Base-by-base conservation (phyloP, 1,140 invertebrate genomes). In the Pollicipes pollicipes region DNA sequence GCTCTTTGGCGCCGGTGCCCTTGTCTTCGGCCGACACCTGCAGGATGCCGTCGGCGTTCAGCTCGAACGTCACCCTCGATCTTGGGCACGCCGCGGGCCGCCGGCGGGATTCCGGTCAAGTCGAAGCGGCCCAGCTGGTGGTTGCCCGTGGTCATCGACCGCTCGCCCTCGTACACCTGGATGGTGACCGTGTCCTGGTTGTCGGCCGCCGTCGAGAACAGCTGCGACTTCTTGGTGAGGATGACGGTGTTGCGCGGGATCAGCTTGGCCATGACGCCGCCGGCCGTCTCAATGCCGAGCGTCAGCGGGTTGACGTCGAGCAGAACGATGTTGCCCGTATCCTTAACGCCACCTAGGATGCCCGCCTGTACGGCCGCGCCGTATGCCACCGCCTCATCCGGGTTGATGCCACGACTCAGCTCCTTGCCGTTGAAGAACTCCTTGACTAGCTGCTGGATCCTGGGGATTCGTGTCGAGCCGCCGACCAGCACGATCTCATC, bases 71-170 rank as follows among this genome's bases (percentile, higher is more conserved):
- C 10, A 16, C 82, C 81, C 70, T 81, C 80, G 71, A 85, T 84
- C 74, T 85, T 83, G 6, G 84, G 84, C 24, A 84, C 82, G 73
- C 84, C 84, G 70, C 83, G 76, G 1, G 95, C 95, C 68, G 96
- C 95, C 63, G 95, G 95, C 73, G 97, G 96, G 74, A 99, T 97
- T 68, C 95, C 97, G 73, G 95, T 98, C 31, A 99, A 81, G 80
- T 99, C 97, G 80, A 99, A 99, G 81, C 98, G 97, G 72, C 95
- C 95, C 32, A 98, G 83, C 69, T 94, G 83, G 82, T 99, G 95
- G 81, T 99, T 99, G 79, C 99, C 97, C 81, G 98, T 99, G 72
- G 96, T 98, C 96, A 99, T 97, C 32, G 96, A 93, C 78, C 97
- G 88, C 83, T 99, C 97, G 77, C 97, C 95, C 83, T 97, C 94